These are phyloP conservation scores for Vultur gryphus DNA, from an alignment of 2,797 vertebrate species.

Conservation along the genomic window DNA sequence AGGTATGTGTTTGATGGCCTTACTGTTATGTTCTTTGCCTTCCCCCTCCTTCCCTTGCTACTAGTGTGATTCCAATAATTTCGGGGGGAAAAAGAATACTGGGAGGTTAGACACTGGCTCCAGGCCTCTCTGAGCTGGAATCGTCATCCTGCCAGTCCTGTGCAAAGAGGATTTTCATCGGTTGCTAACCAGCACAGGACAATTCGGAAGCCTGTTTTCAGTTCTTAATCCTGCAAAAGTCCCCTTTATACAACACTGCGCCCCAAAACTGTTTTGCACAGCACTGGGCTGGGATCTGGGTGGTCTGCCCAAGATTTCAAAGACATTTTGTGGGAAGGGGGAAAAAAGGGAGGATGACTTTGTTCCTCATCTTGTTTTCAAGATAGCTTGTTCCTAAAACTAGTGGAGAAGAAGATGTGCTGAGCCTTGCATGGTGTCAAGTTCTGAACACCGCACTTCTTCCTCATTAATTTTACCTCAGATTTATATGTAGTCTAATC, in stretches of 20 bases:
- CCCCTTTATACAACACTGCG: not conserved
- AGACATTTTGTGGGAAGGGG: not conserved
- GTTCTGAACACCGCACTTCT: not conserved
- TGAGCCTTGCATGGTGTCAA: not conserved
- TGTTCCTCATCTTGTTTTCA: not conserved
- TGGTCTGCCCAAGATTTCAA: not conserved
- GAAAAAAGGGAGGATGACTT: not conserved
- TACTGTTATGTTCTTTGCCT: not conserved
- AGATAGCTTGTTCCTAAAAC: not conserved
- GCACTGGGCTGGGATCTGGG: not conserved
- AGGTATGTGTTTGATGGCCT: not conserved
- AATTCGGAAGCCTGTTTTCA: not conserved
- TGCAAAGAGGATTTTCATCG: not conserved
- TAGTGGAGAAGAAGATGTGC: not conserved
- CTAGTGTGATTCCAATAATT: not conserved
- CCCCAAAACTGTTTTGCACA: not conserved
- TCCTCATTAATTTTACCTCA: not conserved
- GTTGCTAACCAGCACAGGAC: not conserved
- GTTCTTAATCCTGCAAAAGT: not conserved
- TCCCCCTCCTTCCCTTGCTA: not conserved
- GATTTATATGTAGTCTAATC: not conserved
- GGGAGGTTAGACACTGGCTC: not conserved
- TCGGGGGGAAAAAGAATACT: not conserved
- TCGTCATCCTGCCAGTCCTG: not conserved
- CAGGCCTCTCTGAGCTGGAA: not conserved